Percentiles rank a stretch among this genome's conserved stretches.
Evolutionary conservation across 2,113 vertebrate species (phyloP).

Genomic region (Catharus bicknelli): DNA sequence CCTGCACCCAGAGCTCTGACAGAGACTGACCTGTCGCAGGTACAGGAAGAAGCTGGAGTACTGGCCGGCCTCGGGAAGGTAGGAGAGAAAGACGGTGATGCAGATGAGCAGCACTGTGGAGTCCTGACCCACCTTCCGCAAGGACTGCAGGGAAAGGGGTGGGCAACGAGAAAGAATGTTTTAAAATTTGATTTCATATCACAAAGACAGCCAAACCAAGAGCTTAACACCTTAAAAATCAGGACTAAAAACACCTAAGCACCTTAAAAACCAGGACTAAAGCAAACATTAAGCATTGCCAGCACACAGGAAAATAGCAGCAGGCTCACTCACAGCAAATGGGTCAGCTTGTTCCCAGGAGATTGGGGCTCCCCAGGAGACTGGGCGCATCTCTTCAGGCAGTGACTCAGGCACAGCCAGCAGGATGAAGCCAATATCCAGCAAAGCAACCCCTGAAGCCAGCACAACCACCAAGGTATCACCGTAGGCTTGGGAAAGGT

Average conservation of each 20-base stretch:
- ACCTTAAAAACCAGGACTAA: background rate
- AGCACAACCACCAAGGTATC: constrained; percentile 89
- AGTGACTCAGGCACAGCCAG: constrained; percentile 89
- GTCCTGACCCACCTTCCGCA: constrained; percentile 92
- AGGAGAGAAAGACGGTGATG: constrained; percentile 92
- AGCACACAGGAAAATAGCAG: background rate
- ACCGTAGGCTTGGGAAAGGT: constrained; percentile 83
- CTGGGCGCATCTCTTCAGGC: constrained; percentile 91
- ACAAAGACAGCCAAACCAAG: background rate
- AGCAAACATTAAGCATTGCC: background rate
- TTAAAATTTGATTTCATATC: background rate
- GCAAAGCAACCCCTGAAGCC: constrained; percentile 85
- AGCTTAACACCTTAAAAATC: background rate
- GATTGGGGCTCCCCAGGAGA: constrained; percentile 90
- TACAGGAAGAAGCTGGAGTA: constrained; percentile 95
- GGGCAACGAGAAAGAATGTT: rapidly evolving
- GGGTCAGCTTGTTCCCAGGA: constrained; percentile 93
- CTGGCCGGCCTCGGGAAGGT: constrained; percentile 91
- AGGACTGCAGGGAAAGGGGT: constrained; percentile 71
- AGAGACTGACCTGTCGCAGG: constrained; percentile 82
- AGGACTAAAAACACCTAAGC: background rate
- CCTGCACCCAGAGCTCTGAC: background rate
- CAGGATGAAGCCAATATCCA: constrained; percentile 91
- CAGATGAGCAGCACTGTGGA: constrained; percentile 93
- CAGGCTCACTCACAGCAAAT: constrained; percentile 79